Evolutionary conservation across 2,888 invertebrate species (phyloP), one percentile per base, ranked within the genome.

Genomic region (Andrena bucephala): DNA sequence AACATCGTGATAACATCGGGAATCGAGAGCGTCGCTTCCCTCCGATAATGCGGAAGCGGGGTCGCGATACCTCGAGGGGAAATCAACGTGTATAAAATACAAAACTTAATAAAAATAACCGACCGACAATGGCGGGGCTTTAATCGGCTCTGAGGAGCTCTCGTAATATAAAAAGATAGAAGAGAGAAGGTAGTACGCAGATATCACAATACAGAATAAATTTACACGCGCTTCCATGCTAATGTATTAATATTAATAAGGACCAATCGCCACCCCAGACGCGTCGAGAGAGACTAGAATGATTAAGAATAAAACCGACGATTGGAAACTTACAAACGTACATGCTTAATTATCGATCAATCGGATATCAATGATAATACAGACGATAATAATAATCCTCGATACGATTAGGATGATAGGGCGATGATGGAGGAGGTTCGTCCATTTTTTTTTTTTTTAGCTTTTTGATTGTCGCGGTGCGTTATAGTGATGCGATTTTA

Each of bases 281-380:
- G 90, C 89, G 90, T 92, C 92, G 90, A 91, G 90, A 91, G 89
- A 93, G 93, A 93, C 93, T 93, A 93, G 93, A 93, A 92, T 93
- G 92, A 93, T 92, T 92, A 92, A 91, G 80, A 91, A 90, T 92
- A 89, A 69, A 90, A 87, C 57, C 73, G 87, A 78, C 84, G 78
- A 80, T 83, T 57, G 77, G 84, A 85, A 72, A 65, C 69, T 85
- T 67, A 68, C 57, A 36, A 54, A 76, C 74, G 48, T 77, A 76
- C 63, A 42, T 71, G 81, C 65, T 63, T 81, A 82, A 80, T 70
- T 67, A 87, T 42, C 77, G 80, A 78, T 74, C 63, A 65, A 71
- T 81, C 42, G 42, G 42, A 5, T 42, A 42, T 42, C 77, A 81
- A 74, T 77, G 60, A 85, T 74, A 52, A 71, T 83, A 85, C 59